phyloP scores from a whole-genome alignment of 2,888 invertebrate genomes.

The Acleris laterana region DNA sequence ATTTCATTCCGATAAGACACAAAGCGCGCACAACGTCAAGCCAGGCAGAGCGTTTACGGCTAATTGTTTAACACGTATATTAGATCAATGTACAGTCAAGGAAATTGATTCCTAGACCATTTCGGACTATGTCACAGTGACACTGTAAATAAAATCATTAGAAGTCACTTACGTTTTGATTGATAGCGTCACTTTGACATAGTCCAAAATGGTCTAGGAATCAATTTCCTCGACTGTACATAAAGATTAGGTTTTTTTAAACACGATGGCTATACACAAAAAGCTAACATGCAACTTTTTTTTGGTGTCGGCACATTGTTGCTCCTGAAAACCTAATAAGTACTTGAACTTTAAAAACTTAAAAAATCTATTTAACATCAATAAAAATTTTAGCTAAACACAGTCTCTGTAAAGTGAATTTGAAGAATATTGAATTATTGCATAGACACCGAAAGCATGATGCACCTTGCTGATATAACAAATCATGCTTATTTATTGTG shows the following conservation, averaged over 20 bases:
- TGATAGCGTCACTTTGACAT: too few species aligned
- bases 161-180: too few species aligned
- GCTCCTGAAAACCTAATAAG: constrained; percentile 15
- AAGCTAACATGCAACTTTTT: constrained; percentile 78
- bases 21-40: constrained; percentile 45
- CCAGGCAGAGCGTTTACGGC: constrained; percentile 63
- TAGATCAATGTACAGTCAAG: constrained; percentile 26
- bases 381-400: constrained; percentile 18
- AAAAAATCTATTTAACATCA: not conserved
- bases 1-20: constrained; percentile 64
- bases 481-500: constrained; percentile 75
- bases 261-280: constrained; percentile 69
- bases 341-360: not conserved
- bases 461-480: constrained; percentile 73
- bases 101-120: too few species aligned
- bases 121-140: too few species aligned
- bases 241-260: constrained; percentile 19
- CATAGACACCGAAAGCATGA: constrained; percentile 83
- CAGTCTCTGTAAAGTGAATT: constrained; percentile 43
- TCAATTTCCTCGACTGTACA: too few species aligned
- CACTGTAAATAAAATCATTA: too few species aligned
- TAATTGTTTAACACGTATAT: constrained; percentile 33
- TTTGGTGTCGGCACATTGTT: constrained; percentile 26
- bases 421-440: constrained; percentile 56
- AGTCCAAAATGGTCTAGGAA: too few species aligned